phyloP scores from a whole-genome alignment of 92 coral and sea anemone genomes.

The Palythoa grandis region DNA sequence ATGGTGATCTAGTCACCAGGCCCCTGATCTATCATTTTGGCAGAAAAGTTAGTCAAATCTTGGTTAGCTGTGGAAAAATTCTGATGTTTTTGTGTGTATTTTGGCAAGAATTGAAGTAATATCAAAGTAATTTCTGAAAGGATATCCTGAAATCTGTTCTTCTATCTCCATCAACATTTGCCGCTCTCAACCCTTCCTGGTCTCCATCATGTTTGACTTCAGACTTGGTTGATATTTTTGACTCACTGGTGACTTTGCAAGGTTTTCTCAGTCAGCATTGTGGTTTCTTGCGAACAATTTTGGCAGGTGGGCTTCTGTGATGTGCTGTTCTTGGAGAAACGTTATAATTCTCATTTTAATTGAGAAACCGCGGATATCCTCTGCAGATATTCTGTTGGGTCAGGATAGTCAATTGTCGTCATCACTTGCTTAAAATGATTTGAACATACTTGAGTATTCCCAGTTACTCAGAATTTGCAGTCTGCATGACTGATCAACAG shows the following conservation, averaged over 20 bases:
- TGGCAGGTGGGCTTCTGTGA: not conserved
- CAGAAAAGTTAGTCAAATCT: no score
- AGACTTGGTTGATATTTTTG: not conserved
- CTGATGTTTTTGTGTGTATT: no score
- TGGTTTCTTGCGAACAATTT: not conserved
- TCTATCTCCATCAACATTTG: not conserved
- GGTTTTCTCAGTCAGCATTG: not conserved
- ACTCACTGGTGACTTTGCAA: not conserved
- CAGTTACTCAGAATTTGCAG: not conserved
- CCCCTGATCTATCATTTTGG: no score
- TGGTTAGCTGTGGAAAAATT: no score
- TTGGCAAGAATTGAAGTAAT: no score
- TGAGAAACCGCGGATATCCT: not conserved
- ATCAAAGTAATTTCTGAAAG: no score
- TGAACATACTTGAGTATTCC: not conserved
- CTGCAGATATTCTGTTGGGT: not conserved
- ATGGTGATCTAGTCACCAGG: no score
- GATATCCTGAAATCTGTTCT: no score
- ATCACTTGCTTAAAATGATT: not conserved
- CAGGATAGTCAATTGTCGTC: not conserved
- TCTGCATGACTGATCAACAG: constrained; percentile 6
- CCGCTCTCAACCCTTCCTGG: not conserved
- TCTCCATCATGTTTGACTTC: not conserved
- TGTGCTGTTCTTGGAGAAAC: not conserved
- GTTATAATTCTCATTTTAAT: not conserved